Percentiles rank a stretch among this genome's conserved stretches.
Conservation (phyloP, 2,888 invertebrate species). For the Oasisia sp. region DNA sequence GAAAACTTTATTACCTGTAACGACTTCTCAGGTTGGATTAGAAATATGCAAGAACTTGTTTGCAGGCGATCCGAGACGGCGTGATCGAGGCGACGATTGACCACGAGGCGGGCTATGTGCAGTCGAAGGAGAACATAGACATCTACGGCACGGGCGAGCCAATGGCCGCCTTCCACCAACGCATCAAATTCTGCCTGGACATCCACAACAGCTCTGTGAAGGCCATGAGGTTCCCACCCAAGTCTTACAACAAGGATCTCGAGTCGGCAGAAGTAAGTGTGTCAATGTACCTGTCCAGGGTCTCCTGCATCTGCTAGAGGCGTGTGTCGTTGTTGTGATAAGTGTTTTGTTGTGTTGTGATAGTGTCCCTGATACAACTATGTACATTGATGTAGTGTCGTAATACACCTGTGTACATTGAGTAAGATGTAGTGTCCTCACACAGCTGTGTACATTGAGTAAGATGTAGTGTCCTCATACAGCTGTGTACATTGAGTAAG, state of each 20-base stretch:
- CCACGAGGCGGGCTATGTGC: conserved; percentile 93
- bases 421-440: no score
- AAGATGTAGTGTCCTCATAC: no score
- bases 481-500: no score
- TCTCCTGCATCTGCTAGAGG: neutral
- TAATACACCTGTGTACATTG: no score
- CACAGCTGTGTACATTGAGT: no score
- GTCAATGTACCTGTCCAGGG: neutral
- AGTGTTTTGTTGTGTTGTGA: no score
- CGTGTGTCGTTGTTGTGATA: no score
- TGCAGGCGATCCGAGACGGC: conserved; percentile 85
- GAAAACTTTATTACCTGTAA: no score
- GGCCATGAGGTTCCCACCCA: conserved; percentile 99
- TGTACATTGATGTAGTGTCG: no score
- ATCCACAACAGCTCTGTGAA: conserved; percentile 98
- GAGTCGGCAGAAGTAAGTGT: conserved; percentile 69
- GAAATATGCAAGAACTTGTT: neutral
- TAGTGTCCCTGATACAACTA: no score
- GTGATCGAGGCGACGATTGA: conserved; percentile 98
- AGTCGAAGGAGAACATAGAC: conserved; percentile 96
- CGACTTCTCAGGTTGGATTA: neutral
- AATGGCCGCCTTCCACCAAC: conserved; percentile 93
- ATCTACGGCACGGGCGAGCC: conserved; percentile 97
- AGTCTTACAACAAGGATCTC: conserved; percentile 96
- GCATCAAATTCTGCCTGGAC: conserved; percentile 96